phyloP scores from a whole-genome alignment of 2,113 vertebrate species.

The Phycodurus eques region DNA sequence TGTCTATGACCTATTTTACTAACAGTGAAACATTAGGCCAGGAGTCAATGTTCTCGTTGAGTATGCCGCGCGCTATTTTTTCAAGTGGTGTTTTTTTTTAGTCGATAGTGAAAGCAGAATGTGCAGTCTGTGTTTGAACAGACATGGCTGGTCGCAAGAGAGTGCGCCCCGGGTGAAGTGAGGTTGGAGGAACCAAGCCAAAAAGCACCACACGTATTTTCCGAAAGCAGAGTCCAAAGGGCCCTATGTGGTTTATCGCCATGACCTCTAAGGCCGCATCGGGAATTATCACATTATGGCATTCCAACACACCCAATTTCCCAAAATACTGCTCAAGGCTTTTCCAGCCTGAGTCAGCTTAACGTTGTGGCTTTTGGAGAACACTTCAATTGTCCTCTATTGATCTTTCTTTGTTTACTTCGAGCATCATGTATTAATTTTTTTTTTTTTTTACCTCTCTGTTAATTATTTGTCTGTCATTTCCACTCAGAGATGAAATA shows the following conservation, averaged over 20 bases:
- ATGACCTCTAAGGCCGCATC: slow-evolving; percentile 69
- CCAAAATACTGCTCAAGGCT: slow-evolving; percentile 68
- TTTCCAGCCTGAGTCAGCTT: slow-evolving; percentile 64
- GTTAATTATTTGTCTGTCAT: slow-evolving; percentile 31
- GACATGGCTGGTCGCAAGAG: slow-evolving; percentile 58
- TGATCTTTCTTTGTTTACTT: slow-evolving; percentile 58
- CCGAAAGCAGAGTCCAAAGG: slow-evolving; percentile 56
- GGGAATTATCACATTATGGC: slow-evolving; percentile 77
- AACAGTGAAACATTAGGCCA: slow-evolving; percentile 54
- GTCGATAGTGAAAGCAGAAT: slow-evolving; percentile 56
- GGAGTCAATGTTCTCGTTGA: slow-evolving; percentile 58
- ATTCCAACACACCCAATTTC: slow-evolving; percentile 75
- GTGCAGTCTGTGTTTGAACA: slow-evolving; percentile 68
- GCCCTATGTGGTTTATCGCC: slow-evolving; percentile 70
- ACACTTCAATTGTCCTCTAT: slow-evolving; percentile 43
- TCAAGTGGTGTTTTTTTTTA: slow-evolving; percentile 14
- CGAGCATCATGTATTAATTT: slow-evolving; percentile 52
- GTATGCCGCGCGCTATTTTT: slow-evolving; percentile 38
- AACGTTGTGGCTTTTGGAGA: slow-evolving; percentile 59
- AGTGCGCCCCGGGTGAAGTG: slow-evolving; percentile 28
- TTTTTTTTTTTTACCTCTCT: not conserved
- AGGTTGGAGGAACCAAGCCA: slow-evolving; percentile 42
- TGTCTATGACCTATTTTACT: slow-evolving; percentile 57
- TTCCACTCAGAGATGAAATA: slow-evolving; percentile 48
- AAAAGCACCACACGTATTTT: slow-evolving; percentile 67